Percentiles rank a stretch among this genome's conserved stretches.
These are phyloP conservation scores for Gallinago jamesoni DNA, from an alignment of 2,113 vertebrate genomes.

Conservation along the genomic window DNA sequence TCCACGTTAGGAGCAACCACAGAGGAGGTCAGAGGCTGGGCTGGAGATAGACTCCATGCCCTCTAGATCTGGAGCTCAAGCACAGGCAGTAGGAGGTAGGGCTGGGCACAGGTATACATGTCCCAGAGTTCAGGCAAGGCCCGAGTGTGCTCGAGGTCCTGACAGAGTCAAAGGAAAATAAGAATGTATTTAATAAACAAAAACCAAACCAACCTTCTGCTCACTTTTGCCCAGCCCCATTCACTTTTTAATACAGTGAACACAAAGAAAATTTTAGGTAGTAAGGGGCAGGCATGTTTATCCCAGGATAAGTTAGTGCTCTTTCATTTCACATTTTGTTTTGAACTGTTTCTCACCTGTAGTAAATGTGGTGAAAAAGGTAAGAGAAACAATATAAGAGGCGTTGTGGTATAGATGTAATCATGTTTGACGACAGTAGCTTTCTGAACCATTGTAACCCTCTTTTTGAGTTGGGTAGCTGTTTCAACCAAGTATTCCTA, in stretches of 20 bases:
- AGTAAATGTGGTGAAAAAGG: background rate
- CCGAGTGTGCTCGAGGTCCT: fast-evolving
- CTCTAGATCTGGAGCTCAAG: background rate
- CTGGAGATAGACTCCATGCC: fast-evolving
- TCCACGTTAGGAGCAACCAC: fast-evolving
- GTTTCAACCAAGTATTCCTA: background rate
- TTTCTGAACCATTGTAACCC: background rate
- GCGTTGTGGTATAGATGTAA: background rate
- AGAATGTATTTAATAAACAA: background rate
- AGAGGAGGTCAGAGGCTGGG: fast-evolving
- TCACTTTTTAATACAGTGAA: background rate
- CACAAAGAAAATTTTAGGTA: background rate
- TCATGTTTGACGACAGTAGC: background rate
- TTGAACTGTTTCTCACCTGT: background rate
- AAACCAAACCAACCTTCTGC: fast-evolving
- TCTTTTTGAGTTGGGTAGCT: background rate
- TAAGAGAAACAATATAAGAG: background rate
- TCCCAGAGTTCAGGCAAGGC: background rate
- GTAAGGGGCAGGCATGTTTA: background rate
- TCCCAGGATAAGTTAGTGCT: background rate
- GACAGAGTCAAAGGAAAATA: background rate
- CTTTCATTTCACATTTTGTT: background rate
- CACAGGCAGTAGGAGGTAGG: background rate
- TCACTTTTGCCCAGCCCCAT: background rate
- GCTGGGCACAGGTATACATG: background rate